phyloP scores from a whole-genome alignment of 1,140 invertebrate genomes.

The Megathymus violae region DNA sequence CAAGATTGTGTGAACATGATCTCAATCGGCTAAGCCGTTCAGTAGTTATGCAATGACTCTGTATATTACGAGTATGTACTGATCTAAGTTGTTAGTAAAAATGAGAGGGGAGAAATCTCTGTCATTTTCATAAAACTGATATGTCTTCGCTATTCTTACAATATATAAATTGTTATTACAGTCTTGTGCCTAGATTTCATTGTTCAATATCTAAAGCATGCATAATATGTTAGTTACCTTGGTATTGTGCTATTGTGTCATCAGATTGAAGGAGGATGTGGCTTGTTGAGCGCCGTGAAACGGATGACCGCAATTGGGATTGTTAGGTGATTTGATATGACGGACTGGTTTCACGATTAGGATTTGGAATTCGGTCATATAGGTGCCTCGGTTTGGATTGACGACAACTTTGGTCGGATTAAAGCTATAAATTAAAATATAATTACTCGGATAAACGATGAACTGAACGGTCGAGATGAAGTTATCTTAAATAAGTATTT shows the following conservation, averaged over 20 bases:
- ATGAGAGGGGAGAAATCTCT: too few species aligned
- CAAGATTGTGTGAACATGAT: too few species aligned
- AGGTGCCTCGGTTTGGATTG: constrained; percentile 8
- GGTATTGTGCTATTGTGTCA: constrained; percentile 38
- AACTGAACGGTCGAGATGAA: too few species aligned
- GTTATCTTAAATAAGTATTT: too few species aligned
- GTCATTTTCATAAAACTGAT: too few species aligned
- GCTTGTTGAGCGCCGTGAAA: constrained; percentile 45
- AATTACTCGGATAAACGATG: too few species aligned
- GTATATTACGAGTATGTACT: too few species aligned
- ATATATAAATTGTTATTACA: not conserved
- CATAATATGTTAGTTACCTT: too few species aligned
- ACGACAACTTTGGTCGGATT: constrained; percentile 6
- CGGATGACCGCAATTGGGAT: constrained; percentile 55
- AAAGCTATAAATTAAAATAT: not conserved
- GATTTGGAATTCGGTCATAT: constrained; percentile 33
- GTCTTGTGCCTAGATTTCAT: not conserved
- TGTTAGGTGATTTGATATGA: constrained; percentile 41
- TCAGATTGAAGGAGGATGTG: constrained; percentile 46
- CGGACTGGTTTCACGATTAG: constrained; percentile 24
- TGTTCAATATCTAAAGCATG: constrained; percentile 11
- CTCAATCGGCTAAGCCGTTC: too few species aligned
- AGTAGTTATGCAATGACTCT: too few species aligned
- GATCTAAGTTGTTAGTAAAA: too few species aligned
- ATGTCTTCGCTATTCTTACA: too few species aligned